Conservation (phyloP, 1,140 invertebrate genomes). For the Diabrotica virgifera region DNA sequence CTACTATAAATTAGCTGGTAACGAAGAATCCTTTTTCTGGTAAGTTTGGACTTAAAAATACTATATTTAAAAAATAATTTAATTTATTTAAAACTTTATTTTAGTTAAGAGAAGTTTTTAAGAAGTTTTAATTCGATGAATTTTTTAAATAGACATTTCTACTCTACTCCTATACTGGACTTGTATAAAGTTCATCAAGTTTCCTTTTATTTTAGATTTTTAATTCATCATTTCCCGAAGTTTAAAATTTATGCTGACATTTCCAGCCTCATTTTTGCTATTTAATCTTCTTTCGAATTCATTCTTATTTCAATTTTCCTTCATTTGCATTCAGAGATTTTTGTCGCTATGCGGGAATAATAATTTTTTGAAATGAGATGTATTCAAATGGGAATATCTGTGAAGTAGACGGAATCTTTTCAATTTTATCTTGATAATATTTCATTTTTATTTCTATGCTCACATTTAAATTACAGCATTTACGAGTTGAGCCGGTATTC, state of each 20-base stretch:
- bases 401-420: conserved; percentile 7
- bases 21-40: too few relatives aligned
- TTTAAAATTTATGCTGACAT: conserved; percentile 13
- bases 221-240: conserved; percentile 11
- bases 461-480: not conserved
- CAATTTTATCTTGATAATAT: conserved; percentile 1
- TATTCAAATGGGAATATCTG: conserved; percentile 7
- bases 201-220: conserved; percentile 3
- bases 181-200: too few relatives aligned
- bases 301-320: conserved; percentile 12
- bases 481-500: not conserved
- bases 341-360: not conserved
- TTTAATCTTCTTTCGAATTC: conserved; percentile 13
- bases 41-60: too few relatives aligned
- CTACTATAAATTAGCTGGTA: too few relatives aligned
- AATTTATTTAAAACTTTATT: too few relatives aligned
- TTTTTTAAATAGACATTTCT: too few relatives aligned
- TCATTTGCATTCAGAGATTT: conserved; percentile 6
- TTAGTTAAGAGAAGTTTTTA: too few relatives aligned
- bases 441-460: conserved; percentile 3
- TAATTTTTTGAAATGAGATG: conserved; percentile 13
- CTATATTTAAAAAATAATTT: too few relatives aligned
- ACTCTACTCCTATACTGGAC: too few relatives aligned
- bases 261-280: conserved; percentile 13
- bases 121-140: too few relatives aligned